Conservation (phyloP, 2,888 invertebrate genomes). For the Aphrophora alni region DNA sequence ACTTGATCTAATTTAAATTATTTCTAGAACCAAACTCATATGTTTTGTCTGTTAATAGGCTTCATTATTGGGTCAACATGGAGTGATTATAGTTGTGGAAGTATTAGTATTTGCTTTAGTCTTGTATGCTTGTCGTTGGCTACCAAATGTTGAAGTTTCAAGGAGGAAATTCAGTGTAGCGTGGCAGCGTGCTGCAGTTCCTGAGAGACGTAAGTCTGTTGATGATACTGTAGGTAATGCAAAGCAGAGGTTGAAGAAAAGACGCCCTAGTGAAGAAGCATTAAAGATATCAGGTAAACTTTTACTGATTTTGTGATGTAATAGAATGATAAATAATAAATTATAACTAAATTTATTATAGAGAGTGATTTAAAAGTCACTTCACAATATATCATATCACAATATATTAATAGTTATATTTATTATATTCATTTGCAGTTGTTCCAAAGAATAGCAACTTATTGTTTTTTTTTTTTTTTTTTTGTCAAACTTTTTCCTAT, state of each 20-base stretch:
- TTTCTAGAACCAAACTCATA: no score
- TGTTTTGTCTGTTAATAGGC: constrained; percentile 40
- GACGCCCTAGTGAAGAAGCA: constrained; percentile 73
- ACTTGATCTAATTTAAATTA: no score
- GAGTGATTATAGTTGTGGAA: constrained; percentile 54
- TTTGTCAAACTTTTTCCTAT: no score
- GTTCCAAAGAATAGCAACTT: no score
- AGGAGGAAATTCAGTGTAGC: constrained; percentile 47
- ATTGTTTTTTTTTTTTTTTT: no score
- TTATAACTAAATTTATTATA: no score
- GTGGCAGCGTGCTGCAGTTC: constrained; percentile 53
- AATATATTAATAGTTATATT: no score
- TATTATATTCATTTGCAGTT: no score
- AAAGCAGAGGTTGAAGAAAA: constrained; percentile 63
- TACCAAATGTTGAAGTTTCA: constrained; percentile 55
- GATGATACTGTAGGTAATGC: constrained; percentile 67
- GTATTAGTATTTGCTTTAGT: constrained; percentile 56
- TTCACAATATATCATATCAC: no score
- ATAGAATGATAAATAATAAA: no score
- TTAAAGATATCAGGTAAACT: constrained; percentile 59
- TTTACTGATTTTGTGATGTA: no score
- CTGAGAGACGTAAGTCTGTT: constrained; percentile 53
- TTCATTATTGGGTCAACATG: constrained; percentile 54
- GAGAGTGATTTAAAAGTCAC: no score
- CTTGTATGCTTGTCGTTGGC: constrained; percentile 58